A percentile compares a stretch with the other conserved stretches of the same genome.
Evolutionary conservation across 1,140 invertebrate genomes (phyloP).

Genomic region (Oryctes rhinoceros): DNA sequence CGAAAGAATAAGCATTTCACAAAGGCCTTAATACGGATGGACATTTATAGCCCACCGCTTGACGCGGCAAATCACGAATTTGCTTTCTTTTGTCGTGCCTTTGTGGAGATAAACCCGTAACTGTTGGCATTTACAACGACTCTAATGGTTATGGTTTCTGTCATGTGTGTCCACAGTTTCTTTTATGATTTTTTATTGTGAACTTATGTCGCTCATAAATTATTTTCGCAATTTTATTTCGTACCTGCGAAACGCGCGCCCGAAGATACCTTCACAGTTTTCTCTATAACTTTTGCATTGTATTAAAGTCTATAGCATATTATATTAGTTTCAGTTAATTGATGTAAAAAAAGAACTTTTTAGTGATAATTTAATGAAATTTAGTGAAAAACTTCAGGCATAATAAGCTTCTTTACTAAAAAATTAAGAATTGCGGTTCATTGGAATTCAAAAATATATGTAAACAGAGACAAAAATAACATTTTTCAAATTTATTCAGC

Average conservation of each 20-base stretch:
- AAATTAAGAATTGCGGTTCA: too few species aligned
- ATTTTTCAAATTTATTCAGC: too few species aligned
- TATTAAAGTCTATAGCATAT: too few species aligned
- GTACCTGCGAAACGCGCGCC: conserved; percentile 22
- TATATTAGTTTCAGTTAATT: too few species aligned
- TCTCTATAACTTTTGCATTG: not conserved
- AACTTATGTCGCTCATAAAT: conserved; percentile 47
- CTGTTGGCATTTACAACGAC: conserved; percentile 55
- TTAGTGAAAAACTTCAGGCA: too few species aligned
- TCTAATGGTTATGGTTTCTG: conserved; percentile 54
- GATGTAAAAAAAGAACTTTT: too few species aligned
- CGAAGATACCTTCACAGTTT: not conserved
- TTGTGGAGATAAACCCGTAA: conserved; percentile 55
- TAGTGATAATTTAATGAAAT: too few species aligned
- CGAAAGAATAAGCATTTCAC: conserved; percentile 41
- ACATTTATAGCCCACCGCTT: conserved; percentile 53
- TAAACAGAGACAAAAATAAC: too few species aligned
- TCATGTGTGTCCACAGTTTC: conserved; percentile 48
- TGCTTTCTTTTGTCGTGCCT: conserved; percentile 53
- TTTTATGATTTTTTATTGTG: conserved; percentile 48
- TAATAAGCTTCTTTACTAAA: too few species aligned
- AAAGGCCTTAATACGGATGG: conserved; percentile 52
- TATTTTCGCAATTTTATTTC: conserved; percentile 46
- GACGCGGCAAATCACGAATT: conserved; percentile 55
- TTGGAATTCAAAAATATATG: too few species aligned